A percentile compares a stretch with the other conserved stretches of the same genome.
Conservation (phyloP, 1,140 invertebrate genomes). For the Coelopa frigida region DNA sequence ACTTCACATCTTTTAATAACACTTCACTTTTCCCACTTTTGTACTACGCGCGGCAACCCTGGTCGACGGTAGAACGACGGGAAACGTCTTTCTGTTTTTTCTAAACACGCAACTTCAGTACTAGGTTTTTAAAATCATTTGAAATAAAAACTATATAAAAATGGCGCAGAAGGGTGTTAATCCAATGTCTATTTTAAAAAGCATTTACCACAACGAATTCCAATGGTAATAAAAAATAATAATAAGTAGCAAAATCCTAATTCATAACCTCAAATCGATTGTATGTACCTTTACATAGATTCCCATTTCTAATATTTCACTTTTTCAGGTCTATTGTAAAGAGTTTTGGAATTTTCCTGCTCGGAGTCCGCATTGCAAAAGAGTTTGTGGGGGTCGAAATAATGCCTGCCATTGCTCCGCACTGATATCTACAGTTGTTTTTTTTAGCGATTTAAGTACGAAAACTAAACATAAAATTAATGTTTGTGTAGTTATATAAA, state of each 20-base stretch:
- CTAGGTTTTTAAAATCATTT: background rate
- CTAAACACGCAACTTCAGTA: background rate
- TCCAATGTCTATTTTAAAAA: conserved; percentile 38
- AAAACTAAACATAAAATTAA: no score
- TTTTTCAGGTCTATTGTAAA: conserved; percentile 60
- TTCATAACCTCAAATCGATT: no score
- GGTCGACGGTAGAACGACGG: no score
- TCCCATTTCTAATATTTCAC: conserved; percentile 8
- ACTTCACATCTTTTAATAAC: no score
- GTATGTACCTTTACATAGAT: conserved; percentile 21
- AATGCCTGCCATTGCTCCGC: conserved; percentile 48
- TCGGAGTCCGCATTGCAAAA: conserved; percentile 60
- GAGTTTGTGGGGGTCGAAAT: conserved; percentile 60
- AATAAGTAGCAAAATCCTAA: no score
- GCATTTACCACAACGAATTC: conserved; percentile 49
- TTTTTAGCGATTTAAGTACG: no score
- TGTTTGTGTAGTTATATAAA: background rate
- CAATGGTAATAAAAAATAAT: conserved; percentile 49
- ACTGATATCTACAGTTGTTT: no score
- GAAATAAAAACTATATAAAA: conserved; percentile 17
- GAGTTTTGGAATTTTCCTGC: conserved; percentile 58
- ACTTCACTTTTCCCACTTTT: no score
- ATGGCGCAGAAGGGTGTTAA: conserved; percentile 32
- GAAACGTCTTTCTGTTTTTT: no score
- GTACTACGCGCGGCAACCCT: no score